Conservation (phyloP, 1,140 invertebrate genomes). For the Drosophila repleta region DNA sequence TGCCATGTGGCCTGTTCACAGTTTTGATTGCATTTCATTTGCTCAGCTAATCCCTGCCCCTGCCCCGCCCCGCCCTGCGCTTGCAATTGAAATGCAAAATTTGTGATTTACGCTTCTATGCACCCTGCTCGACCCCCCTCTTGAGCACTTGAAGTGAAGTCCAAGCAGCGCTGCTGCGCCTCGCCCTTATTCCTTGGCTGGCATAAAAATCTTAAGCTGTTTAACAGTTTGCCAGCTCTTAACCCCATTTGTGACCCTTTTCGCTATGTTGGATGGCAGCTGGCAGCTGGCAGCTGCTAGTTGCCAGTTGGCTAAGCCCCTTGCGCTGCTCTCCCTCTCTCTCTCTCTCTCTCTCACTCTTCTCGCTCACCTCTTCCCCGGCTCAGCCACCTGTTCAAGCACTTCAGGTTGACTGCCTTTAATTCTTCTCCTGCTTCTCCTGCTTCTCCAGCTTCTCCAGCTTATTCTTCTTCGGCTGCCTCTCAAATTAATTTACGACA, state of each 20-base stretch:
- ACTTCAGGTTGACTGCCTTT: slow-evolving; percentile 12
- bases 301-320: slow-evolving; percentile 13
- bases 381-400: neutral
- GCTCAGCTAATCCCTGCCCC: neutral
- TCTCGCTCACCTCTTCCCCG: neutral
- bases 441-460: no score
- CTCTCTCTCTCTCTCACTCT: neutral
- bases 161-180: neutral
- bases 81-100: slow-evolving; percentile 30
- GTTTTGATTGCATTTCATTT: slow-evolving; percentile 15
- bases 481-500: slow-evolving; percentile 66
- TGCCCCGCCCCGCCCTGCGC: neutral
- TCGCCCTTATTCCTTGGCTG: neutral
- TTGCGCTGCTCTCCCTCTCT: neutral
- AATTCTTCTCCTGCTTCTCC: neutral
- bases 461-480: neutral
- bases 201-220: slow-evolving; percentile 45
- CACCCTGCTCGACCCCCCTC: neutral
- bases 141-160: neutral
- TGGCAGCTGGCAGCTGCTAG: no score
- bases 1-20: no score
- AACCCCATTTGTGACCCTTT: slow-evolving; percentile 52
- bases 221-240: slow-evolving; percentile 55
- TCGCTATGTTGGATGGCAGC: neutral
- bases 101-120: slow-evolving; percentile 23